Evolutionary conservation across 1,140 invertebrate genomes (phyloP).

Genomic region (Drosophila fuyamai): DNA sequence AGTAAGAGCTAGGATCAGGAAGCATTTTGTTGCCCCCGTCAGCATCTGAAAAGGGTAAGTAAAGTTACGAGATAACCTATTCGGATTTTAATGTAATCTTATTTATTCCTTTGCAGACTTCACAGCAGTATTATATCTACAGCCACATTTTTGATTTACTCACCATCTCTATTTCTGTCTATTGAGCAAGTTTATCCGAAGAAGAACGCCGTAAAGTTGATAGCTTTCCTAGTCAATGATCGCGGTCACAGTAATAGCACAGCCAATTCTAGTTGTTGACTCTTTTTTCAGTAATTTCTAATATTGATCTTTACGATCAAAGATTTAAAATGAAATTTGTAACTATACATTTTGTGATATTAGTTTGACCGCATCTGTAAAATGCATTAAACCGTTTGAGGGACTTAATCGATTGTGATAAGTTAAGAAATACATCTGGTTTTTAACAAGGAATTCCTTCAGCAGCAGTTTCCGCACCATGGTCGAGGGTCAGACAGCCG

Average conservation of each 20-base stretch:
- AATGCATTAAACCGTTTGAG: neutral
- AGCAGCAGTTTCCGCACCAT: constrained; percentile 48
- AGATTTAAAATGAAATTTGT: too few species aligned
- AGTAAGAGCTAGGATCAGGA: constrained; percentile 27
- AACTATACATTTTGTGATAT: neutral
- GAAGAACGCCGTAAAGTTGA: constrained; percentile 39
- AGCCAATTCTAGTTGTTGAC: neutral
- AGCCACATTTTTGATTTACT: constrained; percentile 30
- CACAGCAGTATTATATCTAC: constrained; percentile 68
- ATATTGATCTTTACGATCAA: neutral
- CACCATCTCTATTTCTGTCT: constrained; percentile 18
- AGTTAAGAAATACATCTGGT: neutral
- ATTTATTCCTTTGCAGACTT: constrained; percentile 47
- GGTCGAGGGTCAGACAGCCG: constrained; percentile 74
- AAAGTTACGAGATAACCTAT: neutral
- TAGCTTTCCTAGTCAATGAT: neutral
- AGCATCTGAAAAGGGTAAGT: constrained; percentile 46
- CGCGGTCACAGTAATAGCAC: constrained; percentile 11
- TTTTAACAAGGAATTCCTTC: constrained; percentile 1
- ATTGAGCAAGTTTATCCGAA: constrained; percentile 18
- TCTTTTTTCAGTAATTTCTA: neutral
- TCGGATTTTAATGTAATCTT: neutral
- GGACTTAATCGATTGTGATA: neutral
- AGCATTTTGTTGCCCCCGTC: constrained; percentile 22
- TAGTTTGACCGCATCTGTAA: constrained; percentile 4